These are phyloP conservation scores for Phaethornis superciliosus DNA, from an alignment of 2,113 vertebrate species.

Conservation along the genomic window DNA sequence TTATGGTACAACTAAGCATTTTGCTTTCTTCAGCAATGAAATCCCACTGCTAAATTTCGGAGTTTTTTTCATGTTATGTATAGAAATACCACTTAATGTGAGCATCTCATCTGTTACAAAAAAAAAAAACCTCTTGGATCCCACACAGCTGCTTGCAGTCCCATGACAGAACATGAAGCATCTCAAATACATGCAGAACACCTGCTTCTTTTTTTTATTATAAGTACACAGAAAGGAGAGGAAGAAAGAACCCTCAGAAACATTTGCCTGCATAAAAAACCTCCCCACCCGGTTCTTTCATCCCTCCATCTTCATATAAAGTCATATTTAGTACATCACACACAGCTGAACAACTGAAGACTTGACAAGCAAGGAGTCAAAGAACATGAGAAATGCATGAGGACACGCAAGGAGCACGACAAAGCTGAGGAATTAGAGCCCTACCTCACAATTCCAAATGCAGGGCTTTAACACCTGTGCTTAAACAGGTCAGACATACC, in stretches of 20 bases:
- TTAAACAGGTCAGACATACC: rapidly evolving
- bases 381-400: rapidly evolving
- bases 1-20: not conserved
- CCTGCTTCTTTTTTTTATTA: not conserved
- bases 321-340: not conserved
- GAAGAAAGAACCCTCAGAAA: not conserved
- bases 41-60: not conserved
- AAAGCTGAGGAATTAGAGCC: not conserved
- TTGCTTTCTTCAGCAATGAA: not conserved
- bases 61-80: not conserved
- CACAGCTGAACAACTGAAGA: not conserved
- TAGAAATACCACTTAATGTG: not conserved
- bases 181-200: not conserved
- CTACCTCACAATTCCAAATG: not conserved
- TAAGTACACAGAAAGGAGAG: not conserved
- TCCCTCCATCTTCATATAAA: not conserved
- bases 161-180: not conserved
- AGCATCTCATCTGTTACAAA: not conserved
- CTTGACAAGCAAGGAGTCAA: not conserved
- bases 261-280: not conserved
- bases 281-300: not conserved
- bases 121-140: not conserved
- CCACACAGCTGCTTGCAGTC: not conserved
- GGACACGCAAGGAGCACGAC: rapidly evolving
- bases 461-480: not conserved